Base-by-base conservation (phyloP, 2,888 invertebrate species). In the Chrysolina oricalcia region DNA sequence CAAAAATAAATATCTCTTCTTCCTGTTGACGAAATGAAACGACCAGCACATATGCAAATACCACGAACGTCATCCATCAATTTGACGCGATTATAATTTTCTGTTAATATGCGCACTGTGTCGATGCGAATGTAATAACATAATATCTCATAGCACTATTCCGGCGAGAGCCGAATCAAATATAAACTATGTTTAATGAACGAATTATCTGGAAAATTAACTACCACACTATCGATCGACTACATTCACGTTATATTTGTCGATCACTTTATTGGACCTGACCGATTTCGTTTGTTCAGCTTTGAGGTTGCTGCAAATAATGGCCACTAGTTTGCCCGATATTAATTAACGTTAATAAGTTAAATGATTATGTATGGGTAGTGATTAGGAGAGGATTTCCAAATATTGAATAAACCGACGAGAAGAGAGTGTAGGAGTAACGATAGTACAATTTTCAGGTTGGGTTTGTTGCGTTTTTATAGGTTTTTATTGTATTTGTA, bases 121-220 rank as follows among this genome's bases (percentile, higher is more conserved):
- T 79, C 78, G 79, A 81, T 81, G 77, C 79, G 73, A 82, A 83
- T 82, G 79, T 77, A 81, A 83, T 83, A 82, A 80, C 80, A 75
- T 83, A 81, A 83, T 82, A 83, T 83, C 78, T 77, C 3, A 59
- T 27, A 27, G 59, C 59, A 27, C 13, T 3, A 27, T 59, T 19
- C n/a, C 59, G n/a, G n/a, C 59, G 72, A 76, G 80, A 70, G 65
- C 70, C 73, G 77, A 82, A 80, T 81, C 82, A 81, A 82, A 84
- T 81, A 79, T 82, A 80, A 82, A 79, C 79, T 78, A 74, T 82
- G 83, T 85, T 84, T 83, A 83, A 83, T 84, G 81, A 83, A 83
- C 83, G 82, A 84, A 85, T 85, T 84, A 85, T 84, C 81, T 83
- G 84, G 84, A 83, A 85, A 85, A 85, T 85, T 85, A 85, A 83